phyloP scores from a whole-genome alignment of 2,797 vertebrate genomes.

The Hemitrygon akajei region DNA sequence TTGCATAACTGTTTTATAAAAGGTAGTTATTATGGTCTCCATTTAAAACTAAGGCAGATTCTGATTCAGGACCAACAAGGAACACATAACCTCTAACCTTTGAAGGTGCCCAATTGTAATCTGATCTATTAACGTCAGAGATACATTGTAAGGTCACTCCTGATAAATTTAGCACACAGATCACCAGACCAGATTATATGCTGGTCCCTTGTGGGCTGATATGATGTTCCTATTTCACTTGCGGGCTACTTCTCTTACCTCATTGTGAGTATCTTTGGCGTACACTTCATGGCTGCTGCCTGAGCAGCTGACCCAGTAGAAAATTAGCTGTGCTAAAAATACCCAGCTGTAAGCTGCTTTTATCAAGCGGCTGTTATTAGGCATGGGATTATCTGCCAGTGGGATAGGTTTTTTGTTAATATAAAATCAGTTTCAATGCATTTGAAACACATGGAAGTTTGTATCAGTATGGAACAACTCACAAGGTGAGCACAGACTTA shows the following conservation, averaged over 20 bases:
- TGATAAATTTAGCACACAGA: conserved; percentile 23
- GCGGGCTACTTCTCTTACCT: background rate
- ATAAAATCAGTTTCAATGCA: background rate
- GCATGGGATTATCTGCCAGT: background rate
- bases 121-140: conserved; percentile 23
- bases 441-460: background rate
- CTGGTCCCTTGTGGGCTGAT: conserved; percentile 32
- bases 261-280: conserved; percentile 31
- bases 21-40: background rate
- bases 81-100: background rate
- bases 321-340: conserved; percentile 33
- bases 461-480: background rate
- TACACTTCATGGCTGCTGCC: background rate
- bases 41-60: background rate
- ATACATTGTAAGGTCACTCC: conserved; percentile 31
- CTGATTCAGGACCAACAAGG: background rate
- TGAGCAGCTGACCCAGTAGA: conserved; percentile 25
- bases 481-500: background rate
- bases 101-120: conserved; percentile 26
- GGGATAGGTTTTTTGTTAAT: background rate
- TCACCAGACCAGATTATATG: conserved; percentile 28
- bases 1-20: background rate
- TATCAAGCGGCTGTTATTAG: background rate
- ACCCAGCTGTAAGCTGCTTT: background rate
- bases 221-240: conserved; percentile 29